Evolutionary conservation across 2,113 vertebrate genomes (phyloP).

Genomic region (Perca schrenkii): DNA sequence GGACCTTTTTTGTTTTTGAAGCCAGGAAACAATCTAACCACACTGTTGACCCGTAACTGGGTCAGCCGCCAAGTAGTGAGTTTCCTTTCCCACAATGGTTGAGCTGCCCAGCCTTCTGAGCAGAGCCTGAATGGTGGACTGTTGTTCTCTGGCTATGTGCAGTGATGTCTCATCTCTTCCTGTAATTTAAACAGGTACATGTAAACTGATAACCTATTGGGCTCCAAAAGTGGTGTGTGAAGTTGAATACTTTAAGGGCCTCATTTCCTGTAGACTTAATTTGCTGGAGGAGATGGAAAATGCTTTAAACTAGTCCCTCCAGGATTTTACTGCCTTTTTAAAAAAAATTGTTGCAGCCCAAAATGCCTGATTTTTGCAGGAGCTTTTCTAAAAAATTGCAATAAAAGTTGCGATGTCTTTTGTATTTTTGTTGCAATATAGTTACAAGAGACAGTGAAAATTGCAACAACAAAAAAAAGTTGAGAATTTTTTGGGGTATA

Average conservation of each 20-base stretch:
- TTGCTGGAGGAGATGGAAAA: slow-evolving; percentile 35
- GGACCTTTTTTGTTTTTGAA: slow-evolving; percentile 53
- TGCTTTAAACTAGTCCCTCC: background rate
- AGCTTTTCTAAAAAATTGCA: too few relatives aligned
- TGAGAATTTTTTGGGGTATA: too few relatives aligned
- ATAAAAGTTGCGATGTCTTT: too few relatives aligned
- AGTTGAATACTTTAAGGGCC: slow-evolving; percentile 17
- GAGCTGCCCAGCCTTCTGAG: slow-evolving; percentile 14
- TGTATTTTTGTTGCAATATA: too few relatives aligned
- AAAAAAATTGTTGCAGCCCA: too few relatives aligned
- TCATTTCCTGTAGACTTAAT: slow-evolving; percentile 20
- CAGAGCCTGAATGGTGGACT: slow-evolving; percentile 15
- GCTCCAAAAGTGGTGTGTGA: background rate
- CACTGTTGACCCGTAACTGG: slow-evolving; percentile 62
- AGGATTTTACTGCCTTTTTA: too few relatives aligned
- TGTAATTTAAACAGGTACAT: slow-evolving; percentile 27
- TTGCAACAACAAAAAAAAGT: too few relatives aligned
- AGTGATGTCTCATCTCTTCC: background rate
- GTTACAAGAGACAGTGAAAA: too few relatives aligned
- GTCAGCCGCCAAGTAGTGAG: slow-evolving; percentile 43
- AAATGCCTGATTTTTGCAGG: too few relatives aligned
- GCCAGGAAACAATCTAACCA: slow-evolving; percentile 61
- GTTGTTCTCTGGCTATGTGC: slow-evolving; percentile 18
- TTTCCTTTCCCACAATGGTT: slow-evolving; percentile 61
- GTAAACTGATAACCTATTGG: slow-evolving; percentile 18